Conservation (phyloP, 1,140 invertebrate species). For the Anthonomus grandis region DNA sequence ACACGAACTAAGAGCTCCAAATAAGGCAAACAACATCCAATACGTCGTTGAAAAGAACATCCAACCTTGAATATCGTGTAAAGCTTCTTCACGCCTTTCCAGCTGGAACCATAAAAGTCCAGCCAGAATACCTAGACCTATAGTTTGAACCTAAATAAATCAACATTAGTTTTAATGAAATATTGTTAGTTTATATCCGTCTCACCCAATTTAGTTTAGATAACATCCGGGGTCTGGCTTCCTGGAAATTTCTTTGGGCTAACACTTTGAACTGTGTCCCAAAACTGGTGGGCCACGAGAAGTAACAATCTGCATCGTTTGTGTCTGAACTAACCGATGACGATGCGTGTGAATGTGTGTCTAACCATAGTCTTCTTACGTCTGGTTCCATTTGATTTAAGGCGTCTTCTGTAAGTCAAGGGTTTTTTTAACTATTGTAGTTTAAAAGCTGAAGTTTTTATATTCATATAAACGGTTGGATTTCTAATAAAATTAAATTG, state of each 20-base stretch:
- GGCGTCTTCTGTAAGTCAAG: conserved; percentile 30
- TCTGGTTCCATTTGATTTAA: conserved; percentile 58
- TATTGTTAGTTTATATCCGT: background rate
- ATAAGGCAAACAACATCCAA: conserved; percentile 83
- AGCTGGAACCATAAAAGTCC: conserved; percentile 79
- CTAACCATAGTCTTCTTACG: conserved; percentile 68
- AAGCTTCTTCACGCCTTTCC: conserved; percentile 67
- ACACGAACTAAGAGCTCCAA: conserved; percentile 73
- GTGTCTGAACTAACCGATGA: conserved; percentile 60
- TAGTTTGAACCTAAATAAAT: conserved; percentile 59
- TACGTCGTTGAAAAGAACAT: conserved; percentile 85
- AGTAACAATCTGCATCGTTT: conserved; percentile 46
- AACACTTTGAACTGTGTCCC: conserved; percentile 78
- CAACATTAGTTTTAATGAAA: background rate
- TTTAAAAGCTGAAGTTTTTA: too few relatives aligned
- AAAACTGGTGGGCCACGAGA: conserved; percentile 77
- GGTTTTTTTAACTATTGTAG: too few relatives aligned
- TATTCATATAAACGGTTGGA: too few relatives aligned
- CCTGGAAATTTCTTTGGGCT: conserved; percentile 75
- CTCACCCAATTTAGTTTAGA: conserved; percentile 72
- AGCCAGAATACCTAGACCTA: conserved; percentile 66
- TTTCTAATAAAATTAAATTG: too few relatives aligned
- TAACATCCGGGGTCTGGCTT: conserved; percentile 73
- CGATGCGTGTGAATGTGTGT: conserved; percentile 69
- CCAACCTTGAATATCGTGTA: conserved; percentile 81